Base-by-base conservation (phyloP, 2,888 invertebrate genomes). In the Hylaea fasciaria region DNA sequence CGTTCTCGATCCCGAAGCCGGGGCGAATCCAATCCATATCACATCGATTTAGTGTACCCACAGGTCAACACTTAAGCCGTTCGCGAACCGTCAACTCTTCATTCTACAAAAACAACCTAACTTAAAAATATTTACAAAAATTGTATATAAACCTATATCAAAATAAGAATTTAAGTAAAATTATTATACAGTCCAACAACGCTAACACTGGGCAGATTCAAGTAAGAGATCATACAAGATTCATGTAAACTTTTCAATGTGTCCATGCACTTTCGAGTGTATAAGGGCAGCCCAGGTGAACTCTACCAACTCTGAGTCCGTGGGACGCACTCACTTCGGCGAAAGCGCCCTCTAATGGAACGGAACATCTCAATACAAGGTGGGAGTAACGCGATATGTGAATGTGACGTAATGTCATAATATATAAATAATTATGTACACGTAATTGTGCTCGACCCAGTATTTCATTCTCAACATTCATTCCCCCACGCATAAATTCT, bases 181-280 rank as follows among this genome's bases (percentile, higher is more conserved):
- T 74, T 77, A 81, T 83, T 81, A 81, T 83, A 85, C 82, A 86
- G 80, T 85, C 86, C 89, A 87, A 85, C 87, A 86, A 87, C 80
- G 83, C 75, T 80, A 86, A 87, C 92, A 92, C 91, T 91, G 91
- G 91, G 91, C 78, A 91, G 91, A 91, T 91, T 91, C 91, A 82
- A 83, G 78, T 81, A 85, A 86, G 91, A 92, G 92, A 91, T 92
- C 92, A 91, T 87, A 85, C 84, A 86, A 92, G 92, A 92, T 92
- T 91, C 92, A 88, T 80, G 80, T 85, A 80, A 80, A 81, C 77
- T 76, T 76, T 72, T 71, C 68, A 71, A 70, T 74, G 70, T 78
- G 71, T 81, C 77, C 73, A 70, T 77, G 76, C 74, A 74, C 72
- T 71, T 74, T 72, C 73, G 72, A 49, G 13, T 39, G 29, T 10